A percentile compares a stretch with the other conserved stretches of the same genome.
Conservation (phyloP, 2,797 vertebrate species). For the Smutsia gigantea region DNA sequence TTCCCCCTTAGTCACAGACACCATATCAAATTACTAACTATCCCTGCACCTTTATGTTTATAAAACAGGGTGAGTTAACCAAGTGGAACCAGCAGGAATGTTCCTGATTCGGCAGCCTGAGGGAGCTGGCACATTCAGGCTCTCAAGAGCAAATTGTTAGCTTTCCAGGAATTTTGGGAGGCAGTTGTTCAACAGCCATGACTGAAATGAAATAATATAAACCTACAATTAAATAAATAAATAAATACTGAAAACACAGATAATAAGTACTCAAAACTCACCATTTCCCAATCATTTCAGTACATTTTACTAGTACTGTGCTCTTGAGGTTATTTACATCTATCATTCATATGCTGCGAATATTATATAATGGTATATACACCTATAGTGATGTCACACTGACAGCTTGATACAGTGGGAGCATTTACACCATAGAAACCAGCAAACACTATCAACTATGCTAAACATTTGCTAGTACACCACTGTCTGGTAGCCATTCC, state of each 20-base stretch:
- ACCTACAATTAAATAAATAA: background rate
- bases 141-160: background rate
- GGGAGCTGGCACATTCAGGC: too few relatives aligned
- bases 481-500: background rate
- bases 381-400: background rate
- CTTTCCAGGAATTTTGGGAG: background rate
- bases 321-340: background rate
- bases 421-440: background rate
- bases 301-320: background rate
- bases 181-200: background rate
- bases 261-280: background rate
- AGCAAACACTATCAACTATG: background rate
- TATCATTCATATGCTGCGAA: background rate
- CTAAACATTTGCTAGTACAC: background rate
- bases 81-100: accelerated
- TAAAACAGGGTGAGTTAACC: background rate
- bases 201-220: background rate
- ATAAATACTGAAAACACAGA: background rate
- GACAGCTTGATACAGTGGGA: background rate
- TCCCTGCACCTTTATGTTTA: background rate
- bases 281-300: background rate
- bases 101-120: accelerated
- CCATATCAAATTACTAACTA: background rate
- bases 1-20: background rate
- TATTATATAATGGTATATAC: background rate